These are phyloP conservation scores for Syndactyla subalaris DNA, from an alignment of 2,797 vertebrate genomes.

Conservation along the genomic window DNA sequence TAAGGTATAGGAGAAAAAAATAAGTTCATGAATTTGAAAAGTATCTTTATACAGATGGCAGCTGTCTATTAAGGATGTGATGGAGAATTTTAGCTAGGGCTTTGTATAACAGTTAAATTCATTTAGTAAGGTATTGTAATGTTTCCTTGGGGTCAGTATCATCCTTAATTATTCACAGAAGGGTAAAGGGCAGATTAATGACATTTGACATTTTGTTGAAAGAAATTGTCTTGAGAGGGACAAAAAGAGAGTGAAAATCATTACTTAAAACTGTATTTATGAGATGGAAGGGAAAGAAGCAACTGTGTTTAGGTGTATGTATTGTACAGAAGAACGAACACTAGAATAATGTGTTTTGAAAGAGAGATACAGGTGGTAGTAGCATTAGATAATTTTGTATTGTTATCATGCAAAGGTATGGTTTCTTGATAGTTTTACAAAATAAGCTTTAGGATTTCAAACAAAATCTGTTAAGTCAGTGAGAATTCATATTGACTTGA, in stretches of 20 bases:
- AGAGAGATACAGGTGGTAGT: not conserved
- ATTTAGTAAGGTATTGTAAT: not conserved
- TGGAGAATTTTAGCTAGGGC: not conserved
- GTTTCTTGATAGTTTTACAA: not conserved
- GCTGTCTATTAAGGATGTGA: not conserved
- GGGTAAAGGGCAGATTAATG: not conserved
- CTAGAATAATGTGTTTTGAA: not conserved
- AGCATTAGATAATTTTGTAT: not conserved
- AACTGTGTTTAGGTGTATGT: not conserved
- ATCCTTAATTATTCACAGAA: not conserved
- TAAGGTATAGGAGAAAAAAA: not conserved
- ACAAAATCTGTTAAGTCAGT: not conserved
- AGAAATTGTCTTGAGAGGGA: not conserved
- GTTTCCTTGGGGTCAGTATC: not conserved
- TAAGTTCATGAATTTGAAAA: not conserved
- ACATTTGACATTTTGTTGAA: not conserved
- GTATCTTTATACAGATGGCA: not conserved
- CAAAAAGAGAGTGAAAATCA: not conserved
- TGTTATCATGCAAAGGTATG: rapidly evolving
- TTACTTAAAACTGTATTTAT: not conserved
- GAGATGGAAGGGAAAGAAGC: not conserved
- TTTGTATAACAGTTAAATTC: not conserved
- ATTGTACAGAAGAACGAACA: not conserved
- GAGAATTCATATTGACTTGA: not conserved
- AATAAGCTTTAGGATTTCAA: not conserved